These are phyloP conservation scores for Orchesellides sinensis DNA, from an alignment of 2,888 invertebrate genomes.

Conservation along the genomic window DNA sequence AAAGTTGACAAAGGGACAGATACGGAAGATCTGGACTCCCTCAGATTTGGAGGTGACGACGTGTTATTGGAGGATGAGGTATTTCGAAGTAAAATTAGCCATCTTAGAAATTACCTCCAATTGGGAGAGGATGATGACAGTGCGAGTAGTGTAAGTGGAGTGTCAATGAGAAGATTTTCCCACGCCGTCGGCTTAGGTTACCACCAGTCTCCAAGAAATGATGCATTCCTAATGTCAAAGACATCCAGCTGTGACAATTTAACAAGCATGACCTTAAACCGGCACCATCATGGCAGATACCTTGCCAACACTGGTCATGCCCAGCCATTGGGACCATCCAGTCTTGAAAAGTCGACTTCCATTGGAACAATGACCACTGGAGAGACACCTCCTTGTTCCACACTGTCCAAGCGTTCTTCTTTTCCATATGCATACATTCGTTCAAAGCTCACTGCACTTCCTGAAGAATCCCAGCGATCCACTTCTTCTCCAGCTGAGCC, in stretches of 20 bases:
- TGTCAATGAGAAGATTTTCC: not conserved
- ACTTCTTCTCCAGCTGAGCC: not conserved
- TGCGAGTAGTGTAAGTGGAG: no score
- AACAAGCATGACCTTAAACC: slow-evolving; percentile 23
- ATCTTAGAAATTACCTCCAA: not conserved
- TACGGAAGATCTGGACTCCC: slow-evolving; percentile 70
- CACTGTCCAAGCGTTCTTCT: slow-evolving; percentile 61
- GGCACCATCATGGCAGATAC: not conserved
- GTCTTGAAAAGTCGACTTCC: slow-evolving; percentile 37
- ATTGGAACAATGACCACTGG: slow-evolving; percentile 12
- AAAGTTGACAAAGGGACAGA: slow-evolving; percentile 71
- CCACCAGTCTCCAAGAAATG: slow-evolving; percentile 20
- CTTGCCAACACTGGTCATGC: not conserved
- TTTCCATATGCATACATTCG: slow-evolving; percentile 75
- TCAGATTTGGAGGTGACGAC: not conserved
- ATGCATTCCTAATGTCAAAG: slow-evolving; percentile 45
- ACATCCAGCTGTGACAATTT: slow-evolving; percentile 73
- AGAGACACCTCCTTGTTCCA: slow-evolving; percentile 4
- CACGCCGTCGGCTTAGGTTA: not conserved
- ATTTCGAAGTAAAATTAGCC: not conserved
- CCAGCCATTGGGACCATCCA: not conserved
- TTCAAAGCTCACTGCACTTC: slow-evolving; percentile 74
- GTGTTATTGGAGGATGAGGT: not conserved
- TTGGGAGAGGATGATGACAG: not conserved
- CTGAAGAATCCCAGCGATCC: slow-evolving; percentile 72